Base-by-base conservation (phyloP, 2,113 vertebrate genomes). In the Prietella phreatophila region DNA sequence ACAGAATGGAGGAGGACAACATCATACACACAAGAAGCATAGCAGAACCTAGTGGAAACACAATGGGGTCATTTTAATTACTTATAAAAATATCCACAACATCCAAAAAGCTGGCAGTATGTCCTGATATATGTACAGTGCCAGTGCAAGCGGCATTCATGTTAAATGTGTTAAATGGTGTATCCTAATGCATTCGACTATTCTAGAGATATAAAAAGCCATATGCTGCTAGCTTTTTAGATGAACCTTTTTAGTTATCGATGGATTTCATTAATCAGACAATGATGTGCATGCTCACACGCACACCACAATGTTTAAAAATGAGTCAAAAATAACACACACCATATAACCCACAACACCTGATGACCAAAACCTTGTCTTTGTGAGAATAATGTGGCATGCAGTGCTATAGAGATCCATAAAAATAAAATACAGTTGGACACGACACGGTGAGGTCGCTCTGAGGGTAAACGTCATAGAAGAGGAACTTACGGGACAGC, bases 401-500 rank as follows among this genome's bases (percentile, higher is more conserved):
- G 95, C 94, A 88, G 58, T 92, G 75, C 92, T 92, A 92, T 19
- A 87, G 85, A 86, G 89, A 78, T 93, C 93, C 92, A 53, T 56
- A 89, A 47, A 47, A 47, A 47, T 47, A 47, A 90, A 92, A 91
- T 90, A 90, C 78, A 90, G 92, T 89, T 88, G 91, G 91, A 89
- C 79, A 47, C 27, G 83, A 92, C 88, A 88, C 90, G 20, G 89
- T 90, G 86, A 89, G 61, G 78, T 80, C 87, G 83, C 85, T 69
- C 83, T 81, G 86, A 85, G 86, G 89, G 80, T 86, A 87, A 65
- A 89, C 79, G 67, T 89, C 93, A 94, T 94, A 83, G 94, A 95
- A 93, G 92, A 94, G 93, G 88, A 96, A 99, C 98, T 99, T 99
- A 99, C 98, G 97, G 97, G 94, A 94, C 89, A 95, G 96, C 96